Evolutionary conservation across 2,888 invertebrate species (phyloP), one percentile per base, ranked within the genome.

Genomic region (Metallyticus violacea): DNA sequence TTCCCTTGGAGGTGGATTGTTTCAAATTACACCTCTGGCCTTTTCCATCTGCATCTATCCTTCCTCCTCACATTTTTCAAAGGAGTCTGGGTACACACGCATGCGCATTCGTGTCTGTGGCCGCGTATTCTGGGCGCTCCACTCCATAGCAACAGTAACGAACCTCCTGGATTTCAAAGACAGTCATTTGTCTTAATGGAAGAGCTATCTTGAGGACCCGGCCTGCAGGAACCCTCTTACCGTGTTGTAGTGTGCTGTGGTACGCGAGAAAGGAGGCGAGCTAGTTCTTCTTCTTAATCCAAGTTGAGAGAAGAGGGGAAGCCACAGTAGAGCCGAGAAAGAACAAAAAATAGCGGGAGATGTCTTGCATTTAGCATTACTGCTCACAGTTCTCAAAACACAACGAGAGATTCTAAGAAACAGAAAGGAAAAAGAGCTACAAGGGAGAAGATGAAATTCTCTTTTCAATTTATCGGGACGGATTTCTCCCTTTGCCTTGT

Each of bases 121-220:
- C 40, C 3, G 5, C 29, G 6, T 6, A 2, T 22, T 2, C 2
- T 6, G 40, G 80, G 6, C 78, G 26, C 79, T 7, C 7, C 79
- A 40, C 79, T 26, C 40, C 7, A 27, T 62, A 9, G 79, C 78
- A 26, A 40, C 40, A 62, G 79, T 79, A 85, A 85, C 80, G 85
- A 85, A 85, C 85, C 85, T 79, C 76, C 82, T 79, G 40, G 85
- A 79, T 85, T 87, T 83, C 81, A 26, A 78, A 85, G 79, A 30
- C 87, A 83, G 85, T 87, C 85, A 87, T 87, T 85, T 85, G 87
- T 87, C 85, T 87, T 87, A 87, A 87, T 87, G 87, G 85, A 85
- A 85, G 85, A 78, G 87, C 29, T 30, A 79, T 85, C 79, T 82
- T 26, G 82, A 82, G 82, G 26, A 76, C 82, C 76, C 40, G 15